Evolutionary conservation across 2,888 invertebrate species (phyloP), one percentile per base, ranked within the genome.

Genomic region (Phania funesta): DNA sequence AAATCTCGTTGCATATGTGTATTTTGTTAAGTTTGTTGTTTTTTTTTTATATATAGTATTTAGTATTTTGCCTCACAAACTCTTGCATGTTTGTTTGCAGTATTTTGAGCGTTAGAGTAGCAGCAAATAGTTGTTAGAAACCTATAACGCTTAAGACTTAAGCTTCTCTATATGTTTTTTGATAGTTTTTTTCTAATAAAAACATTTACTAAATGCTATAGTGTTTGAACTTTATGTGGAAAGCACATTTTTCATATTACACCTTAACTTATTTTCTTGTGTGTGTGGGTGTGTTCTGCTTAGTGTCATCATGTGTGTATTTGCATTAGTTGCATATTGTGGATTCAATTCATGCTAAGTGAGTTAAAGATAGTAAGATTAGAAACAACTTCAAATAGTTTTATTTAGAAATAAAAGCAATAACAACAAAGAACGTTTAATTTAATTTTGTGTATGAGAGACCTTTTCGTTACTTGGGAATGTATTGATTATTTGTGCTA

Each of bases 101-200:
- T 46, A 18, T 20, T 6, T 46, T 18, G 44, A 38, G 46, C 60
- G 44, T 38, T 62, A 56, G 35, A 64, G 16, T 50, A 32, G 32
- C 3, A 46, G 18, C 20, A 48, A 18, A 32, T 32, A 68, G 29
- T 74, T 62, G 68, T 46, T 62, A 20, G 48, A 77, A 81, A 58
- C 54, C 87, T 87, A 87, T 87, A 88, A 87, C 88, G 89, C 89
- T 88, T 90, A 90, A 88, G 86, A 88, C 88, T 89, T 90, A 90
- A 90, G 88, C 88, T 87, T 22, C 78, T 70, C 82, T 65, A 82
- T 78, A 82, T 67, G 78, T 77, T 80, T 35, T n/a, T n/a, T 35
- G 26, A 5, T 26, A 5, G 3, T 26, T 26, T 26, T 75, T 76
- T 80, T 35, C 7, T 24, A 65, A 64, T 52, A 58, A 74, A 74